These are phyloP conservation scores for Stenodema calcarata DNA, from an alignment of 2,888 invertebrate species.

Conservation along the genomic window DNA sequence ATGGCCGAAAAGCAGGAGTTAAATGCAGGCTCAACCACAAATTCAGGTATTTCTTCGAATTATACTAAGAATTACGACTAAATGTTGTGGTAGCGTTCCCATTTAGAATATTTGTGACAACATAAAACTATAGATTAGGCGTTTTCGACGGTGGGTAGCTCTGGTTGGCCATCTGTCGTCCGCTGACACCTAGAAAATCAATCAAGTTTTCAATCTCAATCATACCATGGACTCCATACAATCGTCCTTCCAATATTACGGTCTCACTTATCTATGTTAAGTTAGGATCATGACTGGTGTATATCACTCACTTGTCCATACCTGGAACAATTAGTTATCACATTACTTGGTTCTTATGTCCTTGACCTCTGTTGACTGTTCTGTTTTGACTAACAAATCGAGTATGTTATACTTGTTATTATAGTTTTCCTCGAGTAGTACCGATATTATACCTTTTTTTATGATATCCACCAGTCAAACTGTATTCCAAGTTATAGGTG, in stretches of 20 bases:
- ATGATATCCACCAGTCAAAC: background rate
- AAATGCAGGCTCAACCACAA: slow-evolving; percentile 54
- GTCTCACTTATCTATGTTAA: background rate
- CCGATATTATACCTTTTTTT: background rate
- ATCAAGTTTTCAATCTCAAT: slow-evolving; percentile 16
- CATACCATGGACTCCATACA: background rate
- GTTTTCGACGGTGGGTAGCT: background rate
- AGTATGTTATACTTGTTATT: background rate
- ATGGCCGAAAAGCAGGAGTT: slow-evolving; percentile 57
- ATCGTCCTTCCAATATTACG: background rate
- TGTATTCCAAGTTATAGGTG: background rate
- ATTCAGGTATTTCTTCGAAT: slow-evolving; percentile 54
- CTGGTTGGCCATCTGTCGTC: slow-evolving; percentile 19
- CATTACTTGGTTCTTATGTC: background rate
- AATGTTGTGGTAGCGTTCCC: background rate
- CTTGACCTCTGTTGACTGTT: slow-evolving; percentile 30
- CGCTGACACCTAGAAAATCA: slow-evolving; percentile 43
- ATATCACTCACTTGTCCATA: background rate
- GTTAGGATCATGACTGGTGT: background rate
- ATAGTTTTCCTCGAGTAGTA: background rate
- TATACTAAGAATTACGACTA: background rate
- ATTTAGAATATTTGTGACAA: background rate
- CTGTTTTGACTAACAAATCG: slow-evolving; percentile 34
- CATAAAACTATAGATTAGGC: background rate
- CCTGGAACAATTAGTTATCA: background rate